These are phyloP conservation scores for Nemotelus pantherinus DNA, from an alignment of 2,888 invertebrate species.

Conservation along the genomic window DNA sequence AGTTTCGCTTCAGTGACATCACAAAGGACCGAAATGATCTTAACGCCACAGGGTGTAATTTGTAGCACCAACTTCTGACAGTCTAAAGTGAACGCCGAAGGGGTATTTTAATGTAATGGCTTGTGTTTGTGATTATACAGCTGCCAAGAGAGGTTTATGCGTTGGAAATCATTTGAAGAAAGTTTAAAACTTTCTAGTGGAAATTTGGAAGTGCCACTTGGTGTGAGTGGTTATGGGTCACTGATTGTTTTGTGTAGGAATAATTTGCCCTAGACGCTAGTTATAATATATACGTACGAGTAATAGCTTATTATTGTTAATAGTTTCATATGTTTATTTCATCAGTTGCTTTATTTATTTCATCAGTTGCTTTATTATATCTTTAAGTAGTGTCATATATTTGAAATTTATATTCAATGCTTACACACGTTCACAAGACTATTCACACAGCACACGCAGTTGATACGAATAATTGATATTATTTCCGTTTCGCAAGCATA, in stretches of 20 bases:
- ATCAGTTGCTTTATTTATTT: too few relatives aligned
- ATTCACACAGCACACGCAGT: too few relatives aligned
- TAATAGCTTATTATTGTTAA: too few relatives aligned
- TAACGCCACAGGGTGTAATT: constrained; percentile 62
- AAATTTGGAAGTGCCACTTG: neutral
- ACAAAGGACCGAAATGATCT: constrained; percentile 62
- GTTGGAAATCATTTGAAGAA: constrained; percentile 9
- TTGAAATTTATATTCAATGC: too few relatives aligned
- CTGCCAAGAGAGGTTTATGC: constrained; percentile 8
- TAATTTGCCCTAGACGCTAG: too few relatives aligned
- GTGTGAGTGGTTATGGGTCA: neutral
- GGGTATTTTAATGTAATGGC: constrained; percentile 4
- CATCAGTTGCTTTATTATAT: too few relatives aligned
- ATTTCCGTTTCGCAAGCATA: too few relatives aligned
- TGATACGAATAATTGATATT: too few relatives aligned
- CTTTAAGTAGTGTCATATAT: too few relatives aligned
- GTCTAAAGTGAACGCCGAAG: constrained; percentile 50
- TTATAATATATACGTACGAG: too few relatives aligned
- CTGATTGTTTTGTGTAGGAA: neutral
- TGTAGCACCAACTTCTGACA: constrained; percentile 58
- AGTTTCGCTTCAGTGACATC: constrained; percentile 56
- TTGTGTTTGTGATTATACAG: constrained; percentile 3
- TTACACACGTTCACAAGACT: too few relatives aligned
- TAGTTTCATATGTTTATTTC: too few relatives aligned
- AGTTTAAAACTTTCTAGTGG: neutral